phyloP scores from a whole-genome alignment of 37 sponge, comb jelly and placozoan species.

The Geodia barretti region DNA sequence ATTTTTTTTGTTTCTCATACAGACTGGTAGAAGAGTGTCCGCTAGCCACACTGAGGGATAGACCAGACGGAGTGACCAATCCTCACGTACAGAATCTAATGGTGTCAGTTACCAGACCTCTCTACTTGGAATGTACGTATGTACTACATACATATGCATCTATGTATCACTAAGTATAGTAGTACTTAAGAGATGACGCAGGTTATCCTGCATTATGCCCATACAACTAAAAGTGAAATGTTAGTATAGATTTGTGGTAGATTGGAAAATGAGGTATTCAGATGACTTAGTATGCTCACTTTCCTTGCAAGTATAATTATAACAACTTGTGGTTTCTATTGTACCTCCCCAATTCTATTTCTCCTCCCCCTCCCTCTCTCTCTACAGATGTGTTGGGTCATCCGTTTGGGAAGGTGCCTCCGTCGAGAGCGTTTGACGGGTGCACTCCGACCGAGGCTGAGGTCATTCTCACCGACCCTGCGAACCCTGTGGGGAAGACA shows the following conservation, averaged over 20 bases:
- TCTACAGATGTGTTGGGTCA: slow-evolving; percentile 67
- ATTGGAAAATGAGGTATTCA: no score
- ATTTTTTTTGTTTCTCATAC: background rate
- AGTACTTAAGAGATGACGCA: no score
- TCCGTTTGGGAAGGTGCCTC: slow-evolving; percentile 72
- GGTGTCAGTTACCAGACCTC: slow-evolving; percentile 29
- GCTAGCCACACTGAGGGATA: slow-evolving; percentile 30
- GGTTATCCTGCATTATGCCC: no score
- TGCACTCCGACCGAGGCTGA: slow-evolving; percentile 34
- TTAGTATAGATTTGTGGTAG: no score
- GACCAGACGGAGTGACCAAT: slow-evolving; percentile 6
- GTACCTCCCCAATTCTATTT: background rate
- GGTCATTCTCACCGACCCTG: slow-evolving; percentile 58
- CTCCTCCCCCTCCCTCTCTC: background rate
- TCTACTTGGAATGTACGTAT: slow-evolving; percentile 74
- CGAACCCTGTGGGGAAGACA: slow-evolving; percentile 63
- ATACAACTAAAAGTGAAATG: no score
- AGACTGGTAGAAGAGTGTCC: slow-evolving; percentile 71
- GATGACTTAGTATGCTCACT: no score
- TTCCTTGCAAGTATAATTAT: no score
- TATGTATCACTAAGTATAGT: no score
- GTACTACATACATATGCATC: background rate
- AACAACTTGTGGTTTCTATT: background rate
- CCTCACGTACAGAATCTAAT: slow-evolving; percentile 51
- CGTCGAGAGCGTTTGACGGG: slow-evolving; percentile 46